A percentile compares a stretch with the other conserved stretches of the same genome.
These are phyloP conservation scores for Drosophila nasuta DNA, from an alignment of 1,140 invertebrate genomes.

Conservation along the genomic window DNA sequence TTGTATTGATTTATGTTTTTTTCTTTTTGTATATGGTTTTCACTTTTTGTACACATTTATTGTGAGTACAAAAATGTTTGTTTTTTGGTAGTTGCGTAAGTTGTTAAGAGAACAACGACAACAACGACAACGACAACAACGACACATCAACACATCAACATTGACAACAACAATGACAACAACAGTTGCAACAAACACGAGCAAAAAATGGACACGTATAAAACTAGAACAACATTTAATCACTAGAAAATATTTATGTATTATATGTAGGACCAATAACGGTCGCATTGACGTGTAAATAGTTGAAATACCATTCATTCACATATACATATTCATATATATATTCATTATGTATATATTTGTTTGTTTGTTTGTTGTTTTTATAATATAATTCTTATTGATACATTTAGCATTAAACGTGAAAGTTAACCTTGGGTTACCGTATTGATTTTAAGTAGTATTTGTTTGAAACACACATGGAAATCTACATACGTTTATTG, in stretches of 20 bases:
- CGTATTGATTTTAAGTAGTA: constrained; percentile 46
- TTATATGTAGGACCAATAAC: constrained; percentile 35
- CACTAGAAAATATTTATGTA: constrained; percentile 27
- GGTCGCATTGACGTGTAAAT: constrained; percentile 69
- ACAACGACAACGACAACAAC: constrained; percentile 28
- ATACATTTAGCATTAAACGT: constrained; percentile 58
- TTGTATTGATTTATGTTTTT: background rate
- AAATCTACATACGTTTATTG: constrained; percentile 62
- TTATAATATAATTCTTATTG: background rate
- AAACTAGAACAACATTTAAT: constrained; percentile 55
- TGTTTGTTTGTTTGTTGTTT: background rate
- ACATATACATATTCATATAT: constrained; percentile 13
- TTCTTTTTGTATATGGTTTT: constrained; percentile 8
- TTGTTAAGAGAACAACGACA: constrained; percentile 29
- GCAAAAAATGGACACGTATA: constrained; percentile 56
- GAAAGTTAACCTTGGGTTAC: constrained; percentile 76
- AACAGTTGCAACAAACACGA: constrained; percentile 46
- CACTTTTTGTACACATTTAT: background rate
- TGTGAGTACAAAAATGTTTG: constrained; percentile 17
- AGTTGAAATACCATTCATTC: constrained; percentile 56
- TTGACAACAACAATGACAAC: constrained; percentile 28
- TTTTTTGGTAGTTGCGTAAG: constrained; percentile 28
- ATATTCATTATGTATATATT: constrained; percentile 13
- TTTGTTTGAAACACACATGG: constrained; percentile 52
- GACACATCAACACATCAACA: constrained; percentile 24